These are phyloP conservation scores for Smithornis capensis DNA, from an alignment of 2,113 vertebrate species.

Conservation along the genomic window DNA sequence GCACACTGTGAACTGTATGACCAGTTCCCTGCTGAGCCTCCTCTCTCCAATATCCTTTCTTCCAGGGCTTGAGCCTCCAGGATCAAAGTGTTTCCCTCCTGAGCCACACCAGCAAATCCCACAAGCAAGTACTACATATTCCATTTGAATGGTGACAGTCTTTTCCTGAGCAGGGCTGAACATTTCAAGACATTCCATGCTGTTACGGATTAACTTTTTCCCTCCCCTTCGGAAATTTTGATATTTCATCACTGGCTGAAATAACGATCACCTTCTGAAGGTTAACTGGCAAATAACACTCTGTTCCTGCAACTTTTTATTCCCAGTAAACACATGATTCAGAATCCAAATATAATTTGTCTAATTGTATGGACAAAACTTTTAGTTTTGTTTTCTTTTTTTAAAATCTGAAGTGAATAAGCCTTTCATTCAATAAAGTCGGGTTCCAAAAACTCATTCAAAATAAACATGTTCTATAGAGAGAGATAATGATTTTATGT, in stretches of 20 bases:
- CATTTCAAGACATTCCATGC: background rate
- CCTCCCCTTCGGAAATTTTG: background rate
- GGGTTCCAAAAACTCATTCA: background rate
- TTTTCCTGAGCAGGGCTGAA: background rate
- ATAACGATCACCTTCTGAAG: background rate
- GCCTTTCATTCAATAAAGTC: background rate
- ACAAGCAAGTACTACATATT: accelerated
- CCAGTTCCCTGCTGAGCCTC: background rate
- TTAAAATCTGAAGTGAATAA: background rate
- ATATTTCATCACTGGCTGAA: background rate
- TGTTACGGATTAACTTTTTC: background rate
- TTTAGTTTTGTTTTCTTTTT: background rate
- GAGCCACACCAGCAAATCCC: background rate
- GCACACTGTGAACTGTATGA: accelerated
- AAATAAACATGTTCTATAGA: background rate
- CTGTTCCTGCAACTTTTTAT: background rate
- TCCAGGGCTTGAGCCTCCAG: background rate
- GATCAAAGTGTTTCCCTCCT: background rate
- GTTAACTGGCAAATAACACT: background rate
- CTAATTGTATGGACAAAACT: background rate
- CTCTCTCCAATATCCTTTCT: background rate
- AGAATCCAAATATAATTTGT: background rate
- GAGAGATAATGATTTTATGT: background rate
- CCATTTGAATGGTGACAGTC: background rate
- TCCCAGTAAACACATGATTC: background rate